A percentile compares a stretch with the other conserved stretches of the same genome.
Conservation (phyloP, 1,140 invertebrate species). For the Meloidogyne floridensis region DNA sequence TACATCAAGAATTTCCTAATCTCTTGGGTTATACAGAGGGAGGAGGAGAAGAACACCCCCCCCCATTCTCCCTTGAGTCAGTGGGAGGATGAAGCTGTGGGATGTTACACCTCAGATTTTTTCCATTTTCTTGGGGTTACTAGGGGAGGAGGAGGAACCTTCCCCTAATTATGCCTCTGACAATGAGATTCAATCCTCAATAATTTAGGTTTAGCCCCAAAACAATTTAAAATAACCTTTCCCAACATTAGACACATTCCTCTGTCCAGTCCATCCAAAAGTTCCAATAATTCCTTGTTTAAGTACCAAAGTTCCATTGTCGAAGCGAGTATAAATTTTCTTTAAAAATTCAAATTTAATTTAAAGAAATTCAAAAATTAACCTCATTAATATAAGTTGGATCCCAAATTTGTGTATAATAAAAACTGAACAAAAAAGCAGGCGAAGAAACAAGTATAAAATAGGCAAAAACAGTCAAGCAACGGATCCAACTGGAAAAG, state of each 20-base stretch:
- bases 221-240: not conserved
- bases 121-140: too few relatives aligned
- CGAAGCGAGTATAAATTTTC: not conserved
- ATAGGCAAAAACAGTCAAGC: conserved; percentile 31
- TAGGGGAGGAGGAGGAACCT: too few relatives aligned
- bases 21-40: too few relatives aligned
- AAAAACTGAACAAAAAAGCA: conserved; percentile 28
- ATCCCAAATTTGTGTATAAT: conserved; percentile 35
- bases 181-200: too few relatives aligned
- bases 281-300: not conserved
- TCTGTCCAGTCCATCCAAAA: not conserved
- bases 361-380: not conserved
- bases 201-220: too few relatives aligned
- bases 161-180: too few relatives aligned
- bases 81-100: too few relatives aligned
- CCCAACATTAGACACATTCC: not conserved
- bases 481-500: conserved; percentile 37
- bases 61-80: too few relatives aligned
- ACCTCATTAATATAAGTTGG: conserved; percentile 34
- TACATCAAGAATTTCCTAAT: too few relatives aligned
- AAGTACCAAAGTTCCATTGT: not conserved
- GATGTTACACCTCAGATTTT: too few relatives aligned
- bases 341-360: not conserved
- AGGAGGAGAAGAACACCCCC: too few relatives aligned
- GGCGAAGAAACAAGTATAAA: conserved; percentile 37